Evolutionary conservation across 2,888 invertebrate species (phyloP), one percentile per base, ranked within the genome.

Genomic region (Cremastinae sp.): DNA sequence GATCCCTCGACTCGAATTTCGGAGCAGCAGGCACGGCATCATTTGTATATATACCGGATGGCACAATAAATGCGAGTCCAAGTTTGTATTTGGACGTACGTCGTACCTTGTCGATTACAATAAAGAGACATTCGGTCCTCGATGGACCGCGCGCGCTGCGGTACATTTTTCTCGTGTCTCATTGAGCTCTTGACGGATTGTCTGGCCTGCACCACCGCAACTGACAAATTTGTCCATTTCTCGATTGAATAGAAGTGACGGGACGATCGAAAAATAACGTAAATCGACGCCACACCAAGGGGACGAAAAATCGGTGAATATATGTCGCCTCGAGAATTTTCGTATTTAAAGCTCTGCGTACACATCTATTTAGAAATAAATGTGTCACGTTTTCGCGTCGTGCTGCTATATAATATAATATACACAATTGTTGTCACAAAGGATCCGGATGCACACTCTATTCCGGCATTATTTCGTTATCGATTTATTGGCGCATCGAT

Each of bases 101-200:
- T 10, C n/a, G 22, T 18, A 22, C 34, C 53, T 70, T 43, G 14
- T 68, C 53, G 49, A 49, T 61, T 38, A 72, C 72, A 75, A 75
- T n/a, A n/a, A n/a, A n/a, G n/a, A 64, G 75, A 72, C 62, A 51
- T 58, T 47, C 38, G 12, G 41, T 10, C 66, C 56, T 38, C 54
- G 10, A 68, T 56, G 68, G 75, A n/a, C n/a, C n/a, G n/a, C n/a
- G n/a, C n/a, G 72, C 68, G 75, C 62, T 61, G 53, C 14, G 58
- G 49, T 8, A 18, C 36, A 49, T 8, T 72, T 58, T 58, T 64
- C 62, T 49, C 49, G 47, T 43, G 22, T 36, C 54, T 14, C 47
- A 41, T 38, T 51, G 18, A 62, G 41, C 62, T 22, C 51, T 61
- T 36, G 43, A 68, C 66, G 62, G n/a, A 56, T 51, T 36, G 68